Evolutionary conservation across 2,797 vertebrate species (phyloP).

Genomic region (Percopsis omiscomaycus): DNA sequence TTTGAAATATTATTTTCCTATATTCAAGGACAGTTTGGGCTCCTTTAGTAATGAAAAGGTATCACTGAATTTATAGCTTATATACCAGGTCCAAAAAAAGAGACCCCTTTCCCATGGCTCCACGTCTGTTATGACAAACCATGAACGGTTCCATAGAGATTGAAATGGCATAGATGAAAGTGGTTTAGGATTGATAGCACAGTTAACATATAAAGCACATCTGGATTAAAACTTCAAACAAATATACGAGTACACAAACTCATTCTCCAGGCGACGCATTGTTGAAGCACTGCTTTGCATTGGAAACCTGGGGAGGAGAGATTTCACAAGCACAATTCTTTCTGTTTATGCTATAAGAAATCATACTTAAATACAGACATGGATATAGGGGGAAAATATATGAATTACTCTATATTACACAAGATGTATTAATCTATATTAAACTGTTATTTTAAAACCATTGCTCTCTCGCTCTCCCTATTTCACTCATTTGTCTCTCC

Average conservation of each 20-base stretch:
- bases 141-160: background rate
- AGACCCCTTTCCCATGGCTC: background rate
- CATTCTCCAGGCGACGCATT: background rate
- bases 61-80: background rate
- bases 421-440: background rate
- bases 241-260: background rate
- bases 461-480: constrained; percentile 2
- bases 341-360: too few relatives aligned
- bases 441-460: background rate
- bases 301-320: background rate
- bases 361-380: too few relatives aligned
- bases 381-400: too few relatives aligned
- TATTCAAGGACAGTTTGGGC: background rate
- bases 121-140: background rate
- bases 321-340: background rate
- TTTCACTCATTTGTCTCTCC: constrained; percentile 5
- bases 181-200: background rate
- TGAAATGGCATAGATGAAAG: background rate
- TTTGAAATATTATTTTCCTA: constrained; percentile 24
- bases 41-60: background rate
- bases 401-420: too few relatives aligned
- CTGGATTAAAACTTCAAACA: constrained; percentile 4
- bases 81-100: background rate
- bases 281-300: background rate
- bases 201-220: background rate